phyloP scores from a whole-genome alignment of 2,888 invertebrate species.

The Flabesymbios commensalis region DNA sequence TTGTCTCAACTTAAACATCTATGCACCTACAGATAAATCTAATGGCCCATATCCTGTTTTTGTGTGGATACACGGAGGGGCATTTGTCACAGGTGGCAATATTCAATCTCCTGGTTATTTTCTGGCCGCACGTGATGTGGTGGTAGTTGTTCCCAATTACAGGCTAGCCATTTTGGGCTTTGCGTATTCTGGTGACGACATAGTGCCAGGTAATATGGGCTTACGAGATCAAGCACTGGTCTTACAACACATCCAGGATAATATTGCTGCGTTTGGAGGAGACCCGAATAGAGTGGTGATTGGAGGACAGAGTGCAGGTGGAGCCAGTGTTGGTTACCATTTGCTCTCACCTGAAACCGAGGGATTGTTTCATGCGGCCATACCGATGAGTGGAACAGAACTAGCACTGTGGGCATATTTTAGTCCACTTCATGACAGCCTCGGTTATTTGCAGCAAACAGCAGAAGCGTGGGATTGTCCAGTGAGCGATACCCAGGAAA shows the following conservation, averaged over 20 bases:
- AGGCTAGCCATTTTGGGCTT: constrained; percentile 25
- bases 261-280: constrained; percentile 28
- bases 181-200: constrained; percentile 9
- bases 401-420: constrained; percentile 7
- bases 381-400: constrained; percentile 34
- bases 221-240: constrained; percentile 20
- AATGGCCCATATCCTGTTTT: constrained; percentile 25
- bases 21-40: constrained; percentile 13
- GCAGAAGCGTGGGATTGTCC: constrained; percentile 18
- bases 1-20: constrained; percentile 24
- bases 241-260: constrained; percentile 20
- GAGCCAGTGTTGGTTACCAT: constrained; percentile 16
- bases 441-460: constrained; percentile 13
- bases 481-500: background rate
- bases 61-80: constrained; percentile 32
- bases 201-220: constrained; percentile 21
- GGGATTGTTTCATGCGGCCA: constrained; percentile 36
- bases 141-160: constrained; percentile 26
- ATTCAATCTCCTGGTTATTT: constrained; percentile 32
- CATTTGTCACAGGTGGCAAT: constrained; percentile 13
- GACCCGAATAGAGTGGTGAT: constrained; percentile 22
- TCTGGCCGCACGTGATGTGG: constrained; percentile 23
- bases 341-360: constrained; percentile 9
- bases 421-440: constrained; percentile 4
- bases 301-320: constrained; percentile 27